These are phyloP conservation scores for Lagorchestes hirsutus DNA, from an alignment of 2,797 vertebrate species.

Conservation along the genomic window DNA sequence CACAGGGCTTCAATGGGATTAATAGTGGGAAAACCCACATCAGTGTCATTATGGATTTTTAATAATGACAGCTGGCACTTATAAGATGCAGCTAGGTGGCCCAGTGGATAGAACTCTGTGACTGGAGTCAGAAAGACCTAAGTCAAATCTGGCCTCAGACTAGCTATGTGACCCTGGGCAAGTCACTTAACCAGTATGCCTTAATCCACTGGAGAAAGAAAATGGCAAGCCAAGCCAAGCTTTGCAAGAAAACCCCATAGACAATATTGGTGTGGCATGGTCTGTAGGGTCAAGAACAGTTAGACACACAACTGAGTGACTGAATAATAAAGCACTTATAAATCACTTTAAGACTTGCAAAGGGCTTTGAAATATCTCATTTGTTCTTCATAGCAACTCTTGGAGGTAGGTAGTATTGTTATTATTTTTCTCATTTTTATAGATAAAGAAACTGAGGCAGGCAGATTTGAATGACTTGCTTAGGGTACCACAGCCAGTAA, in stretches of 20 bases:
- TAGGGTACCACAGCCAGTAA: background rate
- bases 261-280: background rate
- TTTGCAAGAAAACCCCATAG: background rate
- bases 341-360: background rate
- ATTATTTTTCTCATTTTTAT: background rate
- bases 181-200: background rate
- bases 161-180: background rate
- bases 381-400: background rate
- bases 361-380: background rate
- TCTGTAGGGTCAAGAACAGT: background rate
- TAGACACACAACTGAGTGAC: background rate
- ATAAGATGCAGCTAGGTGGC: too few relatives aligned
- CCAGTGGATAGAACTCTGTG: background rate
- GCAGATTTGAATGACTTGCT: background rate
- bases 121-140: background rate
- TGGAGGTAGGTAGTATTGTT: background rate
- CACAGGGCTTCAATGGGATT: background rate
- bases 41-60: background rate
- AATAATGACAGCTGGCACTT: too few relatives aligned
- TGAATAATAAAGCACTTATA: background rate
- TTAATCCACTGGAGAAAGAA: background rate
- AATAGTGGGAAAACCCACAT: background rate
- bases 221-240: background rate
- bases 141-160: background rate
- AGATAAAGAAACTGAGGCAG: background rate